These are phyloP conservation scores for Bryconaethiops microstoma DNA, from an alignment of 2,797 vertebrate species.

Conservation along the genomic window DNA sequence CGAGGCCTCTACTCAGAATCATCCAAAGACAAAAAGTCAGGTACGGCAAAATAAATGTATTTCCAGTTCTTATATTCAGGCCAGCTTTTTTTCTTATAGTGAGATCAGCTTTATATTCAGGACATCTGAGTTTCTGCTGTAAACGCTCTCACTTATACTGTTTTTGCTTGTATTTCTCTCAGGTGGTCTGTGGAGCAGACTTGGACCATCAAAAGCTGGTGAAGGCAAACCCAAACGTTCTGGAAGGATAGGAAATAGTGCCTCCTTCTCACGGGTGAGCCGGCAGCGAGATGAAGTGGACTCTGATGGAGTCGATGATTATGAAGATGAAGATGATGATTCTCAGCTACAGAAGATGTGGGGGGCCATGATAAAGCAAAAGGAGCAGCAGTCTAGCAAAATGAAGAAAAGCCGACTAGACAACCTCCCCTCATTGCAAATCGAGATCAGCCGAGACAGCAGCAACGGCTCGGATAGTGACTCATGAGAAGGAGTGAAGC, in stretches of 20 bases:
- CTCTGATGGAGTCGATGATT: slow-evolving; percentile 73
- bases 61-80: background rate
- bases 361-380: slow-evolving; percentile 97
- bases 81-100: background rate
- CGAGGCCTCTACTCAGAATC: slow-evolving; percentile 78
- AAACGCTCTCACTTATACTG: background rate
- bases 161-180: background rate
- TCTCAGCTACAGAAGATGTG: slow-evolving; percentile 91
- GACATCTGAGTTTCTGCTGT: background rate
- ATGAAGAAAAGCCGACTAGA: slow-evolving; percentile 96
- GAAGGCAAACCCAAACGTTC: slow-evolving; percentile 30
- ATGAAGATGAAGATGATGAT: slow-evolving; percentile 88
- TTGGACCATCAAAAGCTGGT: slow-evolving; percentile 78
- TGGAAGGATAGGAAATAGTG: slow-evolving; percentile 5
- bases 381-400: slow-evolving; percentile 86
- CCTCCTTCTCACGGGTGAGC: slow-evolving; percentile 30
- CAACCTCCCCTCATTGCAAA: slow-evolving; percentile 94
- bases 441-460: slow-evolving; percentile 97
- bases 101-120: background rate
- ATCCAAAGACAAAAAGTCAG: slow-evolving; percentile 88
- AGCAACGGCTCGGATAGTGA: slow-evolving; percentile 92
- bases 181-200: slow-evolving; percentile 92
- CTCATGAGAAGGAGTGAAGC: slow-evolving; percentile 75
- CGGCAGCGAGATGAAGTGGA: slow-evolving; percentile 29
- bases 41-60: slow-evolving; percentile 66